A percentile compares a stretch with the other conserved stretches of the same genome.
These are phyloP conservation scores for Nasonia longicornis DNA, from an alignment of 1,140 invertebrate genomes.

Conservation along the genomic window DNA sequence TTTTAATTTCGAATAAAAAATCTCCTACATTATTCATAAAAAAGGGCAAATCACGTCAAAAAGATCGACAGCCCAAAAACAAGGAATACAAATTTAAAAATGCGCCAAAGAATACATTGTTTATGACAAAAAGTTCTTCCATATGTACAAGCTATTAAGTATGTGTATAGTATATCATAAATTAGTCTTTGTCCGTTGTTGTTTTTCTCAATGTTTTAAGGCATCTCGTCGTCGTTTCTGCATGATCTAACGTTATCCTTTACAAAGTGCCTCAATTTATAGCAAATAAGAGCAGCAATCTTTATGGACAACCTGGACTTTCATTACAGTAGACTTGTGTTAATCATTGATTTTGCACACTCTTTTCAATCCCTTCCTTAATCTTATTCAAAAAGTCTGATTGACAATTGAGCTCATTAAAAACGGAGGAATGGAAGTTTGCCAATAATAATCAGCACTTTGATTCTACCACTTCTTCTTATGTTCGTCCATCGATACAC, in stretches of 20 bases:
- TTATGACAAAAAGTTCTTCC: constrained; percentile 57
- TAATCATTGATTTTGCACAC: constrained; percentile 35
- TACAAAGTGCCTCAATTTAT: constrained; percentile 43
- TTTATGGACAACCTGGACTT: constrained; percentile 32
- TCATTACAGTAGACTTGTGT: constrained; percentile 28
- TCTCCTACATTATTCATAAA: constrained; percentile 49
- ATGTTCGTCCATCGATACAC: constrained; percentile 99
- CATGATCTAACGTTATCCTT: constrained; percentile 44
- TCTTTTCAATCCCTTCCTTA: constrained; percentile 33
- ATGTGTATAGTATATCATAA: constrained; percentile 56
- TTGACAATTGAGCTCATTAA: constrained; percentile 39
- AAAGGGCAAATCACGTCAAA: constrained; percentile 48
- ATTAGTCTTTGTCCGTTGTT: constrained; percentile 56
- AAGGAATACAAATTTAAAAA: constrained; percentile 57
- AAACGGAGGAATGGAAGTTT: constrained; percentile 48
- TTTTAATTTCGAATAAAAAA: constrained; percentile 46
- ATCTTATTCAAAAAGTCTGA: constrained; percentile 37
- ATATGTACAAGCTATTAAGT: constrained; percentile 63
- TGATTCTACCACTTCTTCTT: constrained; percentile 95
- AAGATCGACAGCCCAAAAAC: constrained; percentile 47
- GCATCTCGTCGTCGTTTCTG: constrained; percentile 40
- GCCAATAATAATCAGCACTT: constrained; percentile 31
- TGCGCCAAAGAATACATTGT: constrained; percentile 57
- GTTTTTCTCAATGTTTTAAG: constrained; percentile 50
- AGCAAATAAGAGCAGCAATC: constrained; percentile 42